phyloP scores from a whole-genome alignment of 37 sponge, comb jelly and placozoan genomes.

The Amphimedon queenslandica region DNA sequence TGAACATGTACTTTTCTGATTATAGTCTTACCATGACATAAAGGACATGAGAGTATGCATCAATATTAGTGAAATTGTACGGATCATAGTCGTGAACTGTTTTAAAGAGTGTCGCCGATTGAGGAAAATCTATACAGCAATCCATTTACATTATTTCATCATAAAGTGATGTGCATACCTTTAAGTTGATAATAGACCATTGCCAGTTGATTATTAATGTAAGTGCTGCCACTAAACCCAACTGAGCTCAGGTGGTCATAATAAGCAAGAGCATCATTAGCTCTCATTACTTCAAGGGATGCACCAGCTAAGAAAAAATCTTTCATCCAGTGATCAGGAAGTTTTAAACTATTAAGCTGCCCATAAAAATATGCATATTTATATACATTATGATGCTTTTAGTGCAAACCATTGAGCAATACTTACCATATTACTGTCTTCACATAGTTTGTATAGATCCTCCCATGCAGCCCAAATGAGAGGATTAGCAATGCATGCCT shows the following conservation, averaged over 20 bases:
- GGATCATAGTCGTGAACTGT: conserved; percentile 58
- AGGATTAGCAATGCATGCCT: conserved; percentile 49
- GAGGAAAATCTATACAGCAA: conserved; percentile 59
- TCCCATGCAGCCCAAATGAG: conserved; percentile 77
- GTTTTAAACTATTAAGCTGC: conserved; percentile 53
- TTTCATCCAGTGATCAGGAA: conserved; percentile 88
- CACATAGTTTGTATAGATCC: conserved; percentile 66
- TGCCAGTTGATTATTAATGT: conserved; percentile 58
- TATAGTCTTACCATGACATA: conserved; percentile 79
- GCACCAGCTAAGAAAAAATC: conserved; percentile 73
- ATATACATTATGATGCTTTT: neutral
- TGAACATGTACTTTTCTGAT: neutral
- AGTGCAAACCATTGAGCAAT: neutral
- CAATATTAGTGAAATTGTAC: conserved; percentile 47
- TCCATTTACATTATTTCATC: neutral
- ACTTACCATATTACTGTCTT: conserved; percentile 68
- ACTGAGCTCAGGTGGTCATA: conserved; percentile 43
- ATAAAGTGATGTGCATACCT: conserved; percentile 12
- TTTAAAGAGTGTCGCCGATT: conserved; percentile 48
- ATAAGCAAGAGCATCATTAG: conserved; percentile 76
- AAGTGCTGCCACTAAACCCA: conserved; percentile 53
- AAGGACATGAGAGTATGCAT: conserved; percentile 82
- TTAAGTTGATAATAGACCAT: conserved; percentile 60
- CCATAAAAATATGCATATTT: neutral
- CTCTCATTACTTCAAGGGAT: conserved; percentile 62